Evolutionary conservation across 1,140 invertebrate genomes (phyloP).

Genomic region (Danaus melanippus): DNA sequence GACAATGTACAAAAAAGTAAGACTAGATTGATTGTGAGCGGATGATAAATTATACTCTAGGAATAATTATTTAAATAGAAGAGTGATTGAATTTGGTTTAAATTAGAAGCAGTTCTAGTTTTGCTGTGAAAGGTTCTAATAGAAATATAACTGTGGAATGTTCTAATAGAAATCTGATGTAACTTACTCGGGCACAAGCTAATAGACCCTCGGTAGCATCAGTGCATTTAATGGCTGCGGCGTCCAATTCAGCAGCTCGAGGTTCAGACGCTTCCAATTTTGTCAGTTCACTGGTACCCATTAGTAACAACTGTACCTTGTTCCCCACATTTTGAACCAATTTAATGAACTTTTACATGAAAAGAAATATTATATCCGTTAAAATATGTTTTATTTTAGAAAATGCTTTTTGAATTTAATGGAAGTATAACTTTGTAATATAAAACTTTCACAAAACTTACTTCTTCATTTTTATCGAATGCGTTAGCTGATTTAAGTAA

Average conservation of each 20-base stretch:
- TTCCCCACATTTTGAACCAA: slow-evolving; percentile 32
- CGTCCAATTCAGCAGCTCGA: slow-evolving; percentile 20
- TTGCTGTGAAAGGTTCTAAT: neutral
- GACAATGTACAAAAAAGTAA: too few relatives aligned
- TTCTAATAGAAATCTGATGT: slow-evolving; percentile 1
- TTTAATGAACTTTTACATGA: slow-evolving; percentile 33
- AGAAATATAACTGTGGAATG: neutral
- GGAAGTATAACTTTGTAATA: too few relatives aligned
- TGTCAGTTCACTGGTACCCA: slow-evolving; percentile 26
- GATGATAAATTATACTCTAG: too few relatives aligned
- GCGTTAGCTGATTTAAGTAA: too few relatives aligned
- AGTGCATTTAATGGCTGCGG: slow-evolving; percentile 22
- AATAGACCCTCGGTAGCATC: slow-evolving; percentile 32
- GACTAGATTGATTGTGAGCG: too few relatives aligned
- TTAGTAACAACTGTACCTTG: slow-evolving; percentile 28
- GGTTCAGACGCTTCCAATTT: slow-evolving; percentile 15
- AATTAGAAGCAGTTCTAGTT: neutral
- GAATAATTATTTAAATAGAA: too few relatives aligned
- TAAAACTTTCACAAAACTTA: too few relatives aligned
- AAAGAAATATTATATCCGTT: neutral
- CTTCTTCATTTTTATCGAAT: too few relatives aligned
- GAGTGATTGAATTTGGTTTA: neutral
- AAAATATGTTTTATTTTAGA: too few relatives aligned
- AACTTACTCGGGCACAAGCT: slow-evolving; percentile 34
- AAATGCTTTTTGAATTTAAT: slow-evolving; percentile 22